Evolutionary conservation across 1,140 invertebrate genomes (phyloP).

Genomic region (Chelonus insularis): DNA sequence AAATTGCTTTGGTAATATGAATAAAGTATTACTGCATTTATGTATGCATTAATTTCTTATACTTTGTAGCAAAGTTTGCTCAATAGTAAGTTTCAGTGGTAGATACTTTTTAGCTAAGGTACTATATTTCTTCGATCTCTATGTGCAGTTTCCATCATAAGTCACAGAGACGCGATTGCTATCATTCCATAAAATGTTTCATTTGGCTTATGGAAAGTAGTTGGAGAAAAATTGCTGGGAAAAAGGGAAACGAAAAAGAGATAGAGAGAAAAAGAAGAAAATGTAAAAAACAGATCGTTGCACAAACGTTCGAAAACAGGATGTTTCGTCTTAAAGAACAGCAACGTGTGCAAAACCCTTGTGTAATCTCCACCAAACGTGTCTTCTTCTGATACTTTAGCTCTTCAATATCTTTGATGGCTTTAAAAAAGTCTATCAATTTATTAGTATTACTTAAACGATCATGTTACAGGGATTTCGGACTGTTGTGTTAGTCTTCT

Average conservation of each 20-base stretch:
- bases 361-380: slow-evolving; percentile 17
- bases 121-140: slow-evolving; percentile 16
- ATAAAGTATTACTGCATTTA: too few relatives aligned
- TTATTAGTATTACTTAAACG: too few relatives aligned
- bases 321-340: slow-evolving; percentile 45
- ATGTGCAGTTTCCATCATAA: slow-evolving; percentile 25
- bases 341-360: slow-evolving; percentile 33
- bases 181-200: neutral
- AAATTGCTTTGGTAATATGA: too few relatives aligned
- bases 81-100: too few relatives aligned
- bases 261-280: neutral
- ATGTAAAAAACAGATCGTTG: slow-evolving; percentile 41
- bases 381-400: neutral
- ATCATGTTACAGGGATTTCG: too few relatives aligned
- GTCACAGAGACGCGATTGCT: slow-evolving; percentile 7
- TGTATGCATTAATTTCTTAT: too few relatives aligned
- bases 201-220: slow-evolving; percentile 47
- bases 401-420: neutral
- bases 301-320: slow-evolving; percentile 48
- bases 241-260: slow-evolving; percentile 1
- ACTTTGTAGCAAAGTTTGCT: too few relatives aligned
- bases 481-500: too few relatives aligned
- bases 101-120: too few relatives aligned
- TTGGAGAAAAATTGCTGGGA: slow-evolving; percentile 36
- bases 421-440: neutral